Base-by-base conservation (phyloP, 2,797 vertebrate species). In the Nannoperca australis region DNA sequence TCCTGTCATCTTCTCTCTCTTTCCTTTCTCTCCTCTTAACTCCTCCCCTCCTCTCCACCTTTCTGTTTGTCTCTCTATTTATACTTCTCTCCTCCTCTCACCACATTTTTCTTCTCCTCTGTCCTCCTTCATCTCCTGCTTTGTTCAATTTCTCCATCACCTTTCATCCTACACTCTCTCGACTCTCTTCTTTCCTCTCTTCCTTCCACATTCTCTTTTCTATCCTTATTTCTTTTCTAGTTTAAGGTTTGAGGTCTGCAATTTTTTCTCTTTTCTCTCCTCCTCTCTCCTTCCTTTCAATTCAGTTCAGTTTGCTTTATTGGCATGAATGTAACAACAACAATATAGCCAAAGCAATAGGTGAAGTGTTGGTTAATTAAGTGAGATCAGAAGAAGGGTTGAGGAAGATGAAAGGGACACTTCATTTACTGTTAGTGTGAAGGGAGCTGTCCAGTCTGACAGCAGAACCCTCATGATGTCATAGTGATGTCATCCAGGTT, bases 31-130 rank as follows among this genome's bases (percentile, higher is more conserved):
- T 61, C 54, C 68, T 36, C 13, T 40, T 45, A 75, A 58, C 78
- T 78, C 78, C 76, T 79, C 80, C 76, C 73, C 70, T 69, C 32
- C 7, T 65, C 36, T 60, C 22, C 66, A 62, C 27, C 51, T 51
- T 27, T 64, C 65, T 65, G 1, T 56, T 38, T 3, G 0, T 45
- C 59, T 45, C 66, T 15, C 60, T 15, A n/a, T 44, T 47, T 20
- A 27, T 50, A 38, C 5, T 55, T 53, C 50, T 20, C 47, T 67
- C 13, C 13, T 13, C 51, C 24, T 34, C 55, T 61, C 9, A 22
- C 10, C 9, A 32, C 49, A n/a, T 30, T 5, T 30, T 27, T 65
- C 51, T 55, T 45, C 40, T 65, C 56, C 17, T 50, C 12, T 42
- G 18, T 20, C 24, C 17, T 30, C 27, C 12, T 58, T 58, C 22